Evolutionary conservation across 2,113 vertebrate genomes (phyloP), one percentile per base, ranked within the genome.

Genomic region (Mandrillus leucophaeus): DNA sequence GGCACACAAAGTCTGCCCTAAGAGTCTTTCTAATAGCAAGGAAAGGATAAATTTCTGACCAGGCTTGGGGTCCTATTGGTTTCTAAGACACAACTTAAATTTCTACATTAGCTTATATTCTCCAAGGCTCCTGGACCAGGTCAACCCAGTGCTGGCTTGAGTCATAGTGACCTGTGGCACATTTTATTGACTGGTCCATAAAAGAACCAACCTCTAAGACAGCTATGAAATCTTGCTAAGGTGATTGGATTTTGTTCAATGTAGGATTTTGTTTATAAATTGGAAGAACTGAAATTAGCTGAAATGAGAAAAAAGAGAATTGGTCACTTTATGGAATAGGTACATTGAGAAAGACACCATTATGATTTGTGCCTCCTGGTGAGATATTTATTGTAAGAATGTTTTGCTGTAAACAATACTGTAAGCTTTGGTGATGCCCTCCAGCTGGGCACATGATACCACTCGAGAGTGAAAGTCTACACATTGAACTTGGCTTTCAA

Each of bases 381-480:
- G 18, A 84, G 35, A 75, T 50, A 61, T 23, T 75, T 91, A 88
- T 61, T 73, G 18, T n/a, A 93, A 22, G 13, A 97, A 48, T 32
- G 25, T 80, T 48, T 35, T 20, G 64, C 40, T 83, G 27, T 87
- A 70, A 89, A 76, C 0, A 32, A 61, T 22, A 66, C 14, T 18
- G 16, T 93, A 45, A 57, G 8, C 23, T 70, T 55, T 20, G 5
- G 2, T 45, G 27, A 64, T 45, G 12, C 14, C 52, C 8, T 45
- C 43, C 4, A 48, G 35, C 8, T 76, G 55, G 70, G 23, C 18
- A 50, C 6, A 40, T 57, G 32, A 17, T 82, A 20, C 23, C 20
- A 61, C 6, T 32, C 30, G 40, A 82, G 25, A 38, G 43, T 18
- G 12, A 20, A 68, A 35, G 32, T 64, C 32, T 86, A 20, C 48